phyloP scores from a whole-genome alignment of 2,888 invertebrate species.

The Balanococcus diminutus region DNA sequence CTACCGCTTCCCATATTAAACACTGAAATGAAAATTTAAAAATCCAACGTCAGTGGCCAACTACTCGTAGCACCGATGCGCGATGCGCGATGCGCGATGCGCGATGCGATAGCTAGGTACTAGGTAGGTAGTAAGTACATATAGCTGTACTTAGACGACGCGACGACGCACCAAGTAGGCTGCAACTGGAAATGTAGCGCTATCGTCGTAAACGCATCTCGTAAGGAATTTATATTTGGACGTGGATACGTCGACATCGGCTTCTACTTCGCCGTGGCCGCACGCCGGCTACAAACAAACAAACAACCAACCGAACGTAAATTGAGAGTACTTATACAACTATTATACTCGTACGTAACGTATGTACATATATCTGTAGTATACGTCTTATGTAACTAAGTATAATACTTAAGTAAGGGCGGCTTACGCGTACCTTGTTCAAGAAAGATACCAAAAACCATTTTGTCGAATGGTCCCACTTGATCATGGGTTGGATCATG shows the following conservation, averaged over 20 bases:
- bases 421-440: conserved; percentile 62
- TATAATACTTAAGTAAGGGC: too few relatives aligned
- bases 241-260: conserved; percentile 77
- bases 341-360: too few relatives aligned
- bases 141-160: too few relatives aligned
- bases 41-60: not conserved
- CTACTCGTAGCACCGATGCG: too few relatives aligned
- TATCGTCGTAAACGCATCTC: conserved; percentile 91
- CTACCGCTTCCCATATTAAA: conserved; percentile 84
- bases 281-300: conserved; percentile 61
- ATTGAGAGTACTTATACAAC: too few relatives aligned
- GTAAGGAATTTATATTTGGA: conserved; percentile 75
- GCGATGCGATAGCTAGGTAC: too few relatives aligned
- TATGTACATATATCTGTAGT: not conserved
- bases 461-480: conserved; percentile 90
- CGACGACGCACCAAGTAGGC: conserved; percentile 77
- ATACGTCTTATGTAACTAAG: too few relatives aligned
- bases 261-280: conserved; percentile 75
- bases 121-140: too few relatives aligned
- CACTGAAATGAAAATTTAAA: conserved; percentile 63
- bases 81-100: too few relatives aligned
- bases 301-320: too few relatives aligned
- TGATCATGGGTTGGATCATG: conserved; percentile 81
- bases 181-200: conserved; percentile 94
- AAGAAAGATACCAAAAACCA: conserved; percentile 86